These are phyloP conservation scores for Mellivora capensis DNA, from an alignment of 2,113 vertebrate species.

Conservation along the genomic window DNA sequence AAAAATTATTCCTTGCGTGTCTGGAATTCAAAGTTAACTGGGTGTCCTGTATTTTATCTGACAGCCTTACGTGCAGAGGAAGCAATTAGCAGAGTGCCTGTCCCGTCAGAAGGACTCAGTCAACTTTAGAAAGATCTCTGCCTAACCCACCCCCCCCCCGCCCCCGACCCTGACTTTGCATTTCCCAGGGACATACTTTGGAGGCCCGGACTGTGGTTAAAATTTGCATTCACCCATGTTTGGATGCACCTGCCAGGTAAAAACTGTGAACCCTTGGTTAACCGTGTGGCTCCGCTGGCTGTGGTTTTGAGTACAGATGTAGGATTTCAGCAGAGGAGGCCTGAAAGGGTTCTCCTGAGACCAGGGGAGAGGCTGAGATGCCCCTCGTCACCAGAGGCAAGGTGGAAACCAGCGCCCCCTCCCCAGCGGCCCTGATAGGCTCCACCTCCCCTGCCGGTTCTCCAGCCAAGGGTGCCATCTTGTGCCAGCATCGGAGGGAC, in stretches of 20 bases:
- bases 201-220: neutral
- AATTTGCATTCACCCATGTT: neutral
- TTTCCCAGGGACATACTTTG: neutral
- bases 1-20: neutral
- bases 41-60: neutral
- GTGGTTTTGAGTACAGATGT: neutral
- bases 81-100: neutral
- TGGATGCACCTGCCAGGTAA: neutral
- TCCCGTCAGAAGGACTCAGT: neutral
- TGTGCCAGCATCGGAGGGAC: neutral
- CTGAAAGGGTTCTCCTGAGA: neutral
- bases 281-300: fast-evolving
- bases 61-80: neutral
- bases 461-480: slow-evolving; percentile 51
- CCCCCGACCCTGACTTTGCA: too few species aligned
- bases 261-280: neutral
- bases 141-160: too few species aligned
- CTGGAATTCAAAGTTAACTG: neutral
- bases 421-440: fast-evolving
- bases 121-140: neutral
- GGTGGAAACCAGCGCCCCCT: neutral
- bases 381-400: neutral
- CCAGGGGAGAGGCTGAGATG: fast-evolving
- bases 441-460: neutral
- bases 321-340: neutral